Conservation (phyloP, 2,797 vertebrate genomes). For the Leptoclinus maculatus region DNA sequence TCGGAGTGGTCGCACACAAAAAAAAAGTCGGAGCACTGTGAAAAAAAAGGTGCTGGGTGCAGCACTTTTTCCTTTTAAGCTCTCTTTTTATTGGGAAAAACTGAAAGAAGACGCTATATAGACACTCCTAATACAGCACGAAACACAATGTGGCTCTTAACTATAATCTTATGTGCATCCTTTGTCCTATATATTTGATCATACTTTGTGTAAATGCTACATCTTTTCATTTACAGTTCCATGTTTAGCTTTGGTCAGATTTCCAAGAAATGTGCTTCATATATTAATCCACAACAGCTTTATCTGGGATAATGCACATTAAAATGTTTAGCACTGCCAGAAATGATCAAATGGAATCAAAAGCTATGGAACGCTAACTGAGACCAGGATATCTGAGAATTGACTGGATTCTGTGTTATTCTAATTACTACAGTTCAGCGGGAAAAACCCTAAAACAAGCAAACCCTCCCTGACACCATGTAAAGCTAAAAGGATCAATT, state of each 20-base stretch:
- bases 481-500: conserved; percentile 40
- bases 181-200: not conserved
- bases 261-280: not conserved
- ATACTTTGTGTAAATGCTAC: not conserved
- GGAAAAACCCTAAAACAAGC: conserved; percentile 45
- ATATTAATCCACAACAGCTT: not conserved
- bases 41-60: not conserved
- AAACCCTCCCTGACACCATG: conserved; percentile 28
- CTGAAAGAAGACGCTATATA: not conserved
- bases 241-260: not conserved
- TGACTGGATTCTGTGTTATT: conserved; percentile 1
- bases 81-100: not conserved
- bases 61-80: not conserved
- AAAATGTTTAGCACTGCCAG: not conserved
- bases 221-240: not conserved
- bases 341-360: not conserved
- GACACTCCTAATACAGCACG: not conserved
- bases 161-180: not conserved
- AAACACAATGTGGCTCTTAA: not conserved
- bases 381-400: not conserved
- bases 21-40: not conserved
- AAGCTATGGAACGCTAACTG: not conserved
- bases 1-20: not conserved
- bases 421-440: conserved; percentile 30
- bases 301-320: not conserved